Percentiles rank a stretch among this genome's conserved stretches.
Evolutionary conservation across 2,797 vertebrate species (phyloP).

Genomic region (Odontamblyopus rebecca): DNA sequence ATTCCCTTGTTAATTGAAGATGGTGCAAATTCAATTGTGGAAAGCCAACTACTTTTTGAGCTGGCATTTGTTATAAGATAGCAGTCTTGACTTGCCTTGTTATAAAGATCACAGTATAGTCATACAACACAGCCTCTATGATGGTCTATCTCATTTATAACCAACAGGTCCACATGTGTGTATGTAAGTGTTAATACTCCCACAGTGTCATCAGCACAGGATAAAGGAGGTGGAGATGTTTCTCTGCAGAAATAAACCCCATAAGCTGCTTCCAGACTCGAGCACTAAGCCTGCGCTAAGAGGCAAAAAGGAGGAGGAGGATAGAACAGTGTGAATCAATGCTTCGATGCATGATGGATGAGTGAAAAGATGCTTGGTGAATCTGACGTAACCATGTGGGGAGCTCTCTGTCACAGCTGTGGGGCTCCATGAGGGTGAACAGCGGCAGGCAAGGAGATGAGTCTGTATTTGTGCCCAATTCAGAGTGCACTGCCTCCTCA

Average conservation of each 20-base stretch:
- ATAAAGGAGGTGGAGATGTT: conserved; percentile 59
- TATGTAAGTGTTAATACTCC: conserved; percentile 27
- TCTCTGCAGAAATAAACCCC: conserved; percentile 60
- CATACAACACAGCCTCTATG: conserved; percentile 3
- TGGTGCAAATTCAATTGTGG: background rate
- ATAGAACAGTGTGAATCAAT: conserved; percentile 5
- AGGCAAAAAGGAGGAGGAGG: conserved; percentile 12
- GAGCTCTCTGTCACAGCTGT: conserved; percentile 35
- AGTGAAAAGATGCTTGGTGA: conserved; percentile 15
- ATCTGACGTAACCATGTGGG: conserved; percentile 9
- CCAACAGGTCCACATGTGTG: conserved; percentile 2
- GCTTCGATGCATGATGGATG: conserved; percentile 8
- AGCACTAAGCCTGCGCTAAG: conserved; percentile 33
- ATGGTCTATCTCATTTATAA: conserved; percentile 22
- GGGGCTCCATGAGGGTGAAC: conserved; percentile 6
- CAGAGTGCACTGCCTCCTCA: conserved; percentile 33
- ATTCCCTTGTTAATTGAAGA: background rate
- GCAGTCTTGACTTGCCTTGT: background rate
- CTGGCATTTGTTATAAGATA: no score
- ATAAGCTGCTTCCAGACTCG: conserved; percentile 68
- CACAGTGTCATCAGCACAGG: conserved; percentile 51
- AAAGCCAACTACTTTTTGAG: background rate
- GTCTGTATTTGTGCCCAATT: conserved; percentile 22
- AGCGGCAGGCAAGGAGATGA: background rate
- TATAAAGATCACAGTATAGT: conserved; percentile 36